A percentile compares a stretch with the other conserved stretches of the same genome.
Evolutionary conservation across 2,113 vertebrate species (phyloP).

Genomic region (Pterocles burchelli): DNA sequence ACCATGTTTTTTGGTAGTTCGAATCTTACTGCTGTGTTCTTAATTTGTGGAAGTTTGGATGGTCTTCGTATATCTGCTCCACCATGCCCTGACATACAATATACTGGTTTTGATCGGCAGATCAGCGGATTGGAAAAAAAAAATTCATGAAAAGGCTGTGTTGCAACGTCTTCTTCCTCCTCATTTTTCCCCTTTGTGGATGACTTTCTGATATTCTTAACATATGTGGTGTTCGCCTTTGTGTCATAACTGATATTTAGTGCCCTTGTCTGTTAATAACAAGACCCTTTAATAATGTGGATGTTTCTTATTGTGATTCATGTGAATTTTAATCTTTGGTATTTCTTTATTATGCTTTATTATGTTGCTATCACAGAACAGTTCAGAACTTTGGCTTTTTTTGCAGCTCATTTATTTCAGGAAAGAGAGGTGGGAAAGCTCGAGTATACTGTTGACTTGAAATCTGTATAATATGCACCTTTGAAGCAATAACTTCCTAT

Average conservation of each 20-base stretch:
- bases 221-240: neutral
- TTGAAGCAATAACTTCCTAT: neutral
- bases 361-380: neutral
- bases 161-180: neutral
- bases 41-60: neutral
- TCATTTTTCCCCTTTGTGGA: neutral
- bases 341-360: neutral
- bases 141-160: neutral
- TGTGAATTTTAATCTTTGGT: neutral
- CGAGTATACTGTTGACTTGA: neutral
- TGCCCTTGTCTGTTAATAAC: neutral
- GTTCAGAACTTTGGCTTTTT: neutral
- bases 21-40: fast-evolving
- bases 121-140: neutral
- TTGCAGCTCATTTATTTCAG: neutral
- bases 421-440: neutral
- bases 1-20: neutral
- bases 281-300: neutral
- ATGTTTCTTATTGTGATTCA: neutral
- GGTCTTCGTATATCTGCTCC: neutral
- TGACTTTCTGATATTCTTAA: neutral
- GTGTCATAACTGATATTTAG: neutral
- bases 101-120: neutral
- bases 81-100: neutral
- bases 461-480: neutral